Evolutionary conservation across 2,113 vertebrate genomes (phyloP), one percentile per base, ranked within the genome.

Genomic region (Dicentrarchus labrax): DNA sequence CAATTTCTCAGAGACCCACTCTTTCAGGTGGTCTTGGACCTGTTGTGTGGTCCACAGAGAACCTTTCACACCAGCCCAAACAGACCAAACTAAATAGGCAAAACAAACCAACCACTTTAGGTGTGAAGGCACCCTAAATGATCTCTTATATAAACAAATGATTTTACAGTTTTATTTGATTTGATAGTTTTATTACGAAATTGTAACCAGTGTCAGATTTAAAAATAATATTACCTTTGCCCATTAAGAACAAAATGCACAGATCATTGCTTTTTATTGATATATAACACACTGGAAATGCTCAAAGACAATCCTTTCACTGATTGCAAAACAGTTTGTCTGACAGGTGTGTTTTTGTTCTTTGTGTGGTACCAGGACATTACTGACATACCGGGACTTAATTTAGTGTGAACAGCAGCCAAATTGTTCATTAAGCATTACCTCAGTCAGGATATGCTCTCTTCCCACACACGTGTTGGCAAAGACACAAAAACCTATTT

Each of bases 401-500:
- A 86, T 86, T 87, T 48, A 22, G 19, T 69, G 60, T 8, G 67
- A 15, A 66, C 50, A 56, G 72, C 87, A 45, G 78, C 67, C 69
- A 76, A 83, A 80, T 74, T 10, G 59, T 45, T 65, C 56, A 78
- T 69, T 16, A n/a, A 62, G 64, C 43, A 74, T 85, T 66, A 77
- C 71, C 66, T 88, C 86, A 72, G 24, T 67, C 73, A 81, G 76
- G 53, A 83, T 82, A 74, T 22, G 39, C 50, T 21, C 22, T 68
- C 65, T 57, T 65, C 47, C 62, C 41, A 39, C 66, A 39, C 73
- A 72, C 70, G 67, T 41, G 54, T 82, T 86, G 85, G 87, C 85
- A 80, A 68, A 1, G 4, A 9, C 12, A 66, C 73, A 76, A 59
- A 86, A 53, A 5, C 36, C 1, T 6, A 65, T 57, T 86, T 65